Evolutionary conservation across 2,113 vertebrate species (phyloP), one percentile per base, ranked within the genome.

Genomic region (Caloenas nicobarica): DNA sequence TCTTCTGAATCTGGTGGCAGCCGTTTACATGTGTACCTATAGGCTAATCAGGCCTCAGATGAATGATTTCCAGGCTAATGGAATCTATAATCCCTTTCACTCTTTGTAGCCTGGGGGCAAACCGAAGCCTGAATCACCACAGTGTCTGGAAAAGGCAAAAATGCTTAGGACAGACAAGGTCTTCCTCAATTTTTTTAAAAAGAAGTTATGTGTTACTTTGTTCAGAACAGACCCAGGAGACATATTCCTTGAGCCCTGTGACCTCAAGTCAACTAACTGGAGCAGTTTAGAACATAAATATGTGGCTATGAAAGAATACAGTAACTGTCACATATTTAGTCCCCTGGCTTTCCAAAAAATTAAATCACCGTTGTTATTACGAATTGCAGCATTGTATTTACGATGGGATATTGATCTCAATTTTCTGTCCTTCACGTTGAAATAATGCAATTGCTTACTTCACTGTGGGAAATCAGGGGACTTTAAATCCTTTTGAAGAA

Each of bases 401-500:
- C 34, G 22, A 88, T 21, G 38, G 88, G 86, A 90, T 97, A 97
- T 97, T 78, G 96, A 97, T 97, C 94, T 94, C 92, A 77, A 86
- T 96, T 95, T 97, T 96, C 84, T 91, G 81, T 79, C 79, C 78
- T 96, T 96, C 95, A 95, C 62, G 29, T 8, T 80, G 93, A 95
- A 96, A 93, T 92, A 96, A 95, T 91, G 88, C 79, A 95, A 92
- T 95, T 96, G 68, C 87, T 96, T 93, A 83, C 82, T 93, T 94
- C 89, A 97, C 78, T 91, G 8, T 58, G 92, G 88, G 94, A 95
- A 96, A 95, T 83, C 84, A 73, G 46, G 78, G 84, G 58, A 85
- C 84, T 95, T 92, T 86, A 92, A 96, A 96, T 96, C 92, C 92
- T 94, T 80, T 79, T 95, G 88, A 96, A 95, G 78, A 93, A 96